Percentiles rank a stretch among this genome's conserved stretches.
phyloP scores from a whole-genome alignment of 2,113 vertebrate species.

The Gnathonemus longibarbis region DNA sequence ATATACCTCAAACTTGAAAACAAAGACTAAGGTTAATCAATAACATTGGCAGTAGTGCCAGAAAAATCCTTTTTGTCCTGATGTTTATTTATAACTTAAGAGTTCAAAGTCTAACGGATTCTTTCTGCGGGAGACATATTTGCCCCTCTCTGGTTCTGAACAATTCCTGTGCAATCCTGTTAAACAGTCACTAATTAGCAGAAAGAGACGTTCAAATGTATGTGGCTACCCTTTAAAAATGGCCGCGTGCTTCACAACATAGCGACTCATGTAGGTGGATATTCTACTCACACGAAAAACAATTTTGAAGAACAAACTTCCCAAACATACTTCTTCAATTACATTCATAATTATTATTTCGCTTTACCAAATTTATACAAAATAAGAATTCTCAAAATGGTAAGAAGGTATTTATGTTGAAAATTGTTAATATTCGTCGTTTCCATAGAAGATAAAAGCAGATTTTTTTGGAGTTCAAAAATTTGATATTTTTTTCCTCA shows the following conservation, averaged over 20 bases:
- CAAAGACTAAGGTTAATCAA: background rate
- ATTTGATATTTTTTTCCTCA: background rate
- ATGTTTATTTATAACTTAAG: background rate
- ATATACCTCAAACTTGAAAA: background rate
- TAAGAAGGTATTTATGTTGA: background rate
- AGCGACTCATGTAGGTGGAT: background rate
- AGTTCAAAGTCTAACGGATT: background rate
- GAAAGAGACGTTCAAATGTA: background rate
- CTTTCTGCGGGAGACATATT: background rate
- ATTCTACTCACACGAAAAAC: background rate
- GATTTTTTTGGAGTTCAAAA: background rate
- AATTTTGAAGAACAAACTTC: background rate
- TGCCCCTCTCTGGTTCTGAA: background rate
- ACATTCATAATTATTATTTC: background rate
- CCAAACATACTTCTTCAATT: background rate
- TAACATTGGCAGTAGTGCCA: background rate
- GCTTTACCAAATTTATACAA: background rate
- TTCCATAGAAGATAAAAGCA: background rate
- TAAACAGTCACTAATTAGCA: background rate
- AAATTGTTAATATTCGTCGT: background rate
- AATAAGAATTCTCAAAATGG: background rate
- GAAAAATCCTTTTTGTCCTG: background rate
- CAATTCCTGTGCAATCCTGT: background rate
- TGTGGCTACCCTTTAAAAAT: background rate
- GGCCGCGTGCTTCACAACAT: background rate